Evolutionary conservation across 2,113 vertebrate genomes (phyloP).

Genomic region (Campylorhamphus procurvoides): DNA sequence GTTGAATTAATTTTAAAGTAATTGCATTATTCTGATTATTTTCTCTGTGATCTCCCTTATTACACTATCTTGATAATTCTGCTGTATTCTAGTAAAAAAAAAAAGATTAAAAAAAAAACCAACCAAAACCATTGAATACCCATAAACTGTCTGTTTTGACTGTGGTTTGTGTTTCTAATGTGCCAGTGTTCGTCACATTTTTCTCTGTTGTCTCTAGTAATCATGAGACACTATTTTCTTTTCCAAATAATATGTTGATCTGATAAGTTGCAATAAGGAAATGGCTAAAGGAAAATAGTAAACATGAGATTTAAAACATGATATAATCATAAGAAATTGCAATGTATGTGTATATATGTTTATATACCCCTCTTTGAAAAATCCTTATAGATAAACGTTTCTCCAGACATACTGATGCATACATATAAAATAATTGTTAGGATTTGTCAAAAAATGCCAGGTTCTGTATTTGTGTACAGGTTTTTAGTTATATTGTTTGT

Average conservation of each 20-base stretch:
- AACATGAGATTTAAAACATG: not conserved
- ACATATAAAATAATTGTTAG: not conserved
- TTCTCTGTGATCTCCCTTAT: not conserved
- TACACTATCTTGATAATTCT: not conserved
- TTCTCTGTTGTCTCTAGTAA: not conserved
- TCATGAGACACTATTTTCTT: not conserved
- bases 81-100: not conserved
- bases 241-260: not conserved
- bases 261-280: not conserved
- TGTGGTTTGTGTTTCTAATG: not conserved
- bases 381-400: not conserved
- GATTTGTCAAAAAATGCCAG: not conserved
- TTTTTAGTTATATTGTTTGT: not conserved
- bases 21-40: not conserved
- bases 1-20: not conserved
- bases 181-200: not conserved
- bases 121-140: not conserved
- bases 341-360: not conserved
- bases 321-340: not conserved
- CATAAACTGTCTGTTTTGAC: not conserved
- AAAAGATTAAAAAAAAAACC: not conserved
- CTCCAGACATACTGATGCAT: accelerated
- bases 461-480: not conserved
- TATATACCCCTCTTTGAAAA: not conserved
- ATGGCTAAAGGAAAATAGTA: not conserved